Evolutionary conservation across 2,113 vertebrate genomes (phyloP).

Genomic region (Eptesicus fuscus): DNA sequence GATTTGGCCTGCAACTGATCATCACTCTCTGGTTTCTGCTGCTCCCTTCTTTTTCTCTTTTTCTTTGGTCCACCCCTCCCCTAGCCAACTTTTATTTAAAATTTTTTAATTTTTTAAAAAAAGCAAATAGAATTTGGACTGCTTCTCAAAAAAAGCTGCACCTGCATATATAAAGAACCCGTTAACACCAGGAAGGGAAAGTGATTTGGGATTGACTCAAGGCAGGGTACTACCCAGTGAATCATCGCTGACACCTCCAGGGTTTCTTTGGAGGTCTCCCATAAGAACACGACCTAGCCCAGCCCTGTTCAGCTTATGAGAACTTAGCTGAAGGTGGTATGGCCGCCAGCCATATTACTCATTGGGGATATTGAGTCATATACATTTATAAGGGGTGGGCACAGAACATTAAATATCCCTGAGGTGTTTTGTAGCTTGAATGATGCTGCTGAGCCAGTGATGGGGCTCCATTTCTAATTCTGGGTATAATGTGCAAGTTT

Average conservation of each 20-base stretch:
- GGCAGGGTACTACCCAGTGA: slow-evolving; percentile 74
- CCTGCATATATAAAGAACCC: slow-evolving; percentile 39
- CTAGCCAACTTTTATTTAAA: background rate
- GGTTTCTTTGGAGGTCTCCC: slow-evolving; percentile 77
- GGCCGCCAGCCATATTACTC: slow-evolving; percentile 80
- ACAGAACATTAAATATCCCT: slow-evolving; percentile 72
- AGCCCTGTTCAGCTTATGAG: slow-evolving; percentile 72
- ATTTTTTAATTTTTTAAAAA: background rate
- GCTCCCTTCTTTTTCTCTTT: background rate
- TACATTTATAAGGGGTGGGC: slow-evolving; percentile 76
- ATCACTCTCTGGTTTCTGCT: background rate
- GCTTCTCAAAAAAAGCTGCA: slow-evolving; percentile 30
- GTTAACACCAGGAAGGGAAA: slow-evolving; percentile 16
- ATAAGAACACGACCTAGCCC: slow-evolving; percentile 58
- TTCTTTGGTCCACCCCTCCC: background rate
- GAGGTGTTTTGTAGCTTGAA: slow-evolving; percentile 63
- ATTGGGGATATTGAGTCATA: slow-evolving; percentile 83
- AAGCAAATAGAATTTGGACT: background rate
- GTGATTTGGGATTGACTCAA: slow-evolving; percentile 61
- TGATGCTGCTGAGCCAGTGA: background rate
- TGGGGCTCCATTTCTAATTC: background rate
- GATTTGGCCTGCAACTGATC: background rate
- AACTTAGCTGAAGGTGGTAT: slow-evolving; percentile 77
- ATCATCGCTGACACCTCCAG: slow-evolving; percentile 75
- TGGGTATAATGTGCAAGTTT: background rate